These are phyloP conservation scores for Zaprionus africanus DNA, from an alignment of 1,140 invertebrate genomes.

Conservation along the genomic window DNA sequence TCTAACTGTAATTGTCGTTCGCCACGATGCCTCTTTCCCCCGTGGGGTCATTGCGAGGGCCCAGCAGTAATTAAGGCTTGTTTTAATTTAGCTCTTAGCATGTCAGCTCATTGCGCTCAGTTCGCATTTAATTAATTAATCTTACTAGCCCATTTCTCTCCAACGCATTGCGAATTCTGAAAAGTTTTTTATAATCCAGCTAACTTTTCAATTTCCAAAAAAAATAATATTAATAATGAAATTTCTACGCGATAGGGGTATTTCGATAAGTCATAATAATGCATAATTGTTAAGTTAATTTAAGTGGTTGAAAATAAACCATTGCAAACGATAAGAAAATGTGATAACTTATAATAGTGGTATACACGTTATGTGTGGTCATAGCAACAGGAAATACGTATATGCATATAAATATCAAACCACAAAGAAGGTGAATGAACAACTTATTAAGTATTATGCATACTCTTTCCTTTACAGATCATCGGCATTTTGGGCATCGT, in stretches of 20 bases:
- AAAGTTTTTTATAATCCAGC: no score
- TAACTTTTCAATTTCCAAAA: no score
- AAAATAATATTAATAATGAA: no score
- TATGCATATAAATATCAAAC: neutral
- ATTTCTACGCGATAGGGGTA: no score
- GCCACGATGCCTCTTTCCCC: conserved; percentile 51
- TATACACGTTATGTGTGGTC: no score
- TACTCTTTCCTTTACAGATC: conserved; percentile 84
- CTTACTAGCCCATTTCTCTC: conserved; percentile 41
- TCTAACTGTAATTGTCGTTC: conserved; percentile 58
- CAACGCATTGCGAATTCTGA: no score
- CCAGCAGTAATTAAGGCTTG: conserved; percentile 63
- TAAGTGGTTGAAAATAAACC: no score
- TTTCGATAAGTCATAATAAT: no score
- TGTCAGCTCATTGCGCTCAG: conserved; percentile 44
- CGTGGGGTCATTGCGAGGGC: conserved; percentile 54
- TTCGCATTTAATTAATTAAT: conserved; percentile 69
- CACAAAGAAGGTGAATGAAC: neutral
- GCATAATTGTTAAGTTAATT: no score
- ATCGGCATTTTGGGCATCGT: conserved; percentile 87
- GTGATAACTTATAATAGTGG: no score
- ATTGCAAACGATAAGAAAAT: no score
- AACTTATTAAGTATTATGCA: neutral
- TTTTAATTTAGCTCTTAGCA: conserved; percentile 57
- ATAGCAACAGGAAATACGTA: neutral